Percentiles rank a stretch among this genome's conserved stretches.
These are phyloP conservation scores for Panthera uncia DNA, from an alignment of 2,113 vertebrate species.

Conservation along the genomic window DNA sequence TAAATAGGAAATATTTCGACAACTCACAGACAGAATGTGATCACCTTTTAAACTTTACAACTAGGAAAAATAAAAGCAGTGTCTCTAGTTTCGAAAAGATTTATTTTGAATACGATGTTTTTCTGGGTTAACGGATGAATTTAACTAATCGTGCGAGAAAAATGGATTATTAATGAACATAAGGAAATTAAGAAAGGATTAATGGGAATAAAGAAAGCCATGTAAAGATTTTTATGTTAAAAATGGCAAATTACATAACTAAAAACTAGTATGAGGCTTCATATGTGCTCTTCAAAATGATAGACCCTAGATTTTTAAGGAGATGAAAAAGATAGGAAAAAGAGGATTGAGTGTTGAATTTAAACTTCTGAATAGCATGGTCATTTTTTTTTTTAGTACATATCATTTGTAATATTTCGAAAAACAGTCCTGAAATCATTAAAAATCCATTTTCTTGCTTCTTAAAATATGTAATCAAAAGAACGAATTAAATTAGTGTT, in stretches of 20 bases:
- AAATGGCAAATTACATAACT: neutral
- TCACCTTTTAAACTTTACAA: neutral
- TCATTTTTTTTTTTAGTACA: neutral
- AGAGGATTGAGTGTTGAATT: neutral
- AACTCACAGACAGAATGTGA: neutral
- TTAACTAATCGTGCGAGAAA: neutral
- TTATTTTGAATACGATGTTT: neutral
- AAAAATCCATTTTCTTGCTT: neutral
- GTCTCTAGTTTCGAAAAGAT: neutral
- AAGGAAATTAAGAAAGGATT: neutral
- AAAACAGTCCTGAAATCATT: neutral
- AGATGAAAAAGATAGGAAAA: neutral
- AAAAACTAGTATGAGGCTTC: neutral
- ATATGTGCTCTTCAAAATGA: slow-evolving; percentile 32
- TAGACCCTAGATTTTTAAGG: neutral
- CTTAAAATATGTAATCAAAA: neutral
- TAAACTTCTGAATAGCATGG: neutral
- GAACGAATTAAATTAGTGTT: neutral
- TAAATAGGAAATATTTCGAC: slow-evolving; percentile 70
- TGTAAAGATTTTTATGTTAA: neutral
- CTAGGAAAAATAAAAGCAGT: neutral
- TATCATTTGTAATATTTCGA: neutral
- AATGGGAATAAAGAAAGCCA: neutral
- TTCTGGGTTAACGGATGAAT: neutral
- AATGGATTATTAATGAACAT: neutral